phyloP scores from a whole-genome alignment of 2,888 invertebrate genomes.

The Dasypogon diadema region DNA sequence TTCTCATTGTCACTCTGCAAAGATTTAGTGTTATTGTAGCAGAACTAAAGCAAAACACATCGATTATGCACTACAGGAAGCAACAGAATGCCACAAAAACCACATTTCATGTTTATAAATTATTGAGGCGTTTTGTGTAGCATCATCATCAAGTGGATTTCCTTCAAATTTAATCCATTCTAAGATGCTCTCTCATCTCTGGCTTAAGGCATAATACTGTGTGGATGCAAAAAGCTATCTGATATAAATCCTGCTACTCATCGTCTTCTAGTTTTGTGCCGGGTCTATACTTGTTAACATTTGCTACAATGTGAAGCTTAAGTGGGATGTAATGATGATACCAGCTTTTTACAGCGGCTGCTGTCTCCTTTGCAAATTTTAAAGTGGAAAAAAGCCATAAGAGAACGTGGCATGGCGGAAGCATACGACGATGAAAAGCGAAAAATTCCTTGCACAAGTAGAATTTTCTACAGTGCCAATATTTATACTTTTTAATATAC shows the following conservation, averaged over 20 bases:
- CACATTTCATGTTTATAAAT: slow-evolving; percentile 43
- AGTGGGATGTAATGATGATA: slow-evolving; percentile 35
- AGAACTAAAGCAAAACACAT: slow-evolving; percentile 1
- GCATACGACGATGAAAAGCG: not conserved
- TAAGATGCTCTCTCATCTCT: slow-evolving; percentile 35
- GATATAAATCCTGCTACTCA: slow-evolving; percentile 39
- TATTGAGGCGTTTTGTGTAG: slow-evolving; percentile 44
- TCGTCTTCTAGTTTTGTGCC: slow-evolving; percentile 26
- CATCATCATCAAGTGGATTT: slow-evolving; percentile 40
- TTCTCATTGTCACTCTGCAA: not conserved
- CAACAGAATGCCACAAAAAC: slow-evolving; percentile 42
- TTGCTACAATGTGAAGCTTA: slow-evolving; percentile 29
- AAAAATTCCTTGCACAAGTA: not conserved
- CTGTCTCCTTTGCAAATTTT: not conserved
- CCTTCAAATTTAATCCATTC: slow-evolving; percentile 43
- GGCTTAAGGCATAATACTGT: slow-evolving; percentile 22
- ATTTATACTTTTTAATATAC: too few relatives aligned
- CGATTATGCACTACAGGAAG: slow-evolving; percentile 39
- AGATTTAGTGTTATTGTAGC: not conserved
- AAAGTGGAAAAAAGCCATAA: not conserved
- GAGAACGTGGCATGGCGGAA: not conserved
- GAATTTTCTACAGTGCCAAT: not conserved
- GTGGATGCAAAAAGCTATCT: slow-evolving; percentile 35
- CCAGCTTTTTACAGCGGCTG: slow-evolving; percentile 8
- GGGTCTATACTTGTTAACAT: slow-evolving; percentile 31